Evolutionary conservation across 2,797 vertebrate species (phyloP).

Genomic region (Cryptoblepharus egeriae): DNA sequence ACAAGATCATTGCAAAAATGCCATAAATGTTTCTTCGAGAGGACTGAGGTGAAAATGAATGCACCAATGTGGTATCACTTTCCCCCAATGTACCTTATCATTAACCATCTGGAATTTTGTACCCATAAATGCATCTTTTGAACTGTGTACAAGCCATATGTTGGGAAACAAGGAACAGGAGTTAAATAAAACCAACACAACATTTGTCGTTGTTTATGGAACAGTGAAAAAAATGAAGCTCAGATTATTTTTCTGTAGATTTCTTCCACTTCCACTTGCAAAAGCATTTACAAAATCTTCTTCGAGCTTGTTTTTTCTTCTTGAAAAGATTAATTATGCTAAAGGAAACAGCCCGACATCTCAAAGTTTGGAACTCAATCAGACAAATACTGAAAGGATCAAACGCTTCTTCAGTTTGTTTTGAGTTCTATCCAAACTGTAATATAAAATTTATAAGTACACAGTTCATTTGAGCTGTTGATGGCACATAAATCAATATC

Average conservation of each 20-base stretch:
- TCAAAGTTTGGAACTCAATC: constrained; percentile 55
- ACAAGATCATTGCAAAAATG: not conserved
- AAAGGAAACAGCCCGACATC: constrained; percentile 31
- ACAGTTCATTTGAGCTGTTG: constrained; percentile 13
- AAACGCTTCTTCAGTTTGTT: constrained; percentile 38
- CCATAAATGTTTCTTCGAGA: constrained; percentile 19
- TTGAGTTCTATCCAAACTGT: constrained; percentile 52
- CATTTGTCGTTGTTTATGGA: not conserved
- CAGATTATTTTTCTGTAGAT: not conserved
- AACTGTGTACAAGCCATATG: constrained; percentile 18
- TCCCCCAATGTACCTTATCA: constrained; percentile 13
- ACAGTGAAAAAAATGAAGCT: not conserved
- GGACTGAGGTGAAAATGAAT: not conserved
- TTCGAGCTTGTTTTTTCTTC: constrained; percentile 8
- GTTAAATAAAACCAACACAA: constrained; percentile 24
- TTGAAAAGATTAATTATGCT: constrained; percentile 27
- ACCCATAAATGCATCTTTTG: not conserved
- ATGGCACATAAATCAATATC: constrained; percentile 36
- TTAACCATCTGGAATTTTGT: constrained; percentile 27
- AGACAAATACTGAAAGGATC: constrained; percentile 44
- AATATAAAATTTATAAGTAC: constrained; percentile 58
- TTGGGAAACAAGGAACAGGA: constrained; percentile 6
- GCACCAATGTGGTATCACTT: not conserved
- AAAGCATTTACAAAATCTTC: not conserved
- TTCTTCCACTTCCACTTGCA: not conserved